Percentiles rank a stretch among this genome's conserved stretches.
These are phyloP conservation scores for Tragulus kanchil DNA, from an alignment of 2,113 vertebrate genomes.

Conservation along the genomic window DNA sequence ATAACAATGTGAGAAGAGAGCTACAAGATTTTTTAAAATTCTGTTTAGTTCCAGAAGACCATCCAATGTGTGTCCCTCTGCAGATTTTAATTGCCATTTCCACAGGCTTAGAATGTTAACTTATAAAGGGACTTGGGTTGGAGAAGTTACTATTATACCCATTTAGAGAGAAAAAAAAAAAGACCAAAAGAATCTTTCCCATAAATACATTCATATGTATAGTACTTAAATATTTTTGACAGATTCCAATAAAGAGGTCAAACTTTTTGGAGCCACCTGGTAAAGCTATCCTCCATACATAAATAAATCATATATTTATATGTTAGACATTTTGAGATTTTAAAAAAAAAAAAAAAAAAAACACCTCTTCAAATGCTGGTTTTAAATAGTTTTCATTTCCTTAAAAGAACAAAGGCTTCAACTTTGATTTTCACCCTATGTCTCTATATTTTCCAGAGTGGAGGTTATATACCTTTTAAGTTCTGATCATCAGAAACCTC, in stretches of 20 bases:
- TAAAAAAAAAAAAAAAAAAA: not conserved
- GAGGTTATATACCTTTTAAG: not conserved
- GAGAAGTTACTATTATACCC: not conserved
- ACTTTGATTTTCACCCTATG: not conserved
- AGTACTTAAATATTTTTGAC: constrained; percentile 68
- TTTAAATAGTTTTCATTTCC: constrained; percentile 57
- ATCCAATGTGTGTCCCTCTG: not conserved
- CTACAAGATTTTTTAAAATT: not conserved
- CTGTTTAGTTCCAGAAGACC: not conserved
- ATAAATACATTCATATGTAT: constrained; percentile 63
- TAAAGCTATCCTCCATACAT: constrained; percentile 36
- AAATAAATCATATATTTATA: constrained; percentile 68
- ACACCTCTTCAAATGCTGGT: not conserved
- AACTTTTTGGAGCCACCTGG: constrained; percentile 48
- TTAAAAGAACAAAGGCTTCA: constrained; percentile 41
- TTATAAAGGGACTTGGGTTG: constrained; percentile 12
- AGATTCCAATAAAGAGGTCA: constrained; percentile 23
- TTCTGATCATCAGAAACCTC: constrained; percentile 10
- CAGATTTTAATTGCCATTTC: not conserved
- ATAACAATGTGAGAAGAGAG: not conserved
- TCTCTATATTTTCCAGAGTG: constrained; percentile 33
- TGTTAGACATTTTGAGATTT: not conserved
- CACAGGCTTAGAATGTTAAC: constrained; percentile 52
- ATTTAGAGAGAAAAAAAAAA: constrained; percentile 7
- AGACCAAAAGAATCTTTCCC: not conserved